Evolutionary conservation across 1,140 invertebrate genomes (phyloP), one percentile per base, ranked within the genome.

Genomic region (Drosophila ambigua): DNA sequence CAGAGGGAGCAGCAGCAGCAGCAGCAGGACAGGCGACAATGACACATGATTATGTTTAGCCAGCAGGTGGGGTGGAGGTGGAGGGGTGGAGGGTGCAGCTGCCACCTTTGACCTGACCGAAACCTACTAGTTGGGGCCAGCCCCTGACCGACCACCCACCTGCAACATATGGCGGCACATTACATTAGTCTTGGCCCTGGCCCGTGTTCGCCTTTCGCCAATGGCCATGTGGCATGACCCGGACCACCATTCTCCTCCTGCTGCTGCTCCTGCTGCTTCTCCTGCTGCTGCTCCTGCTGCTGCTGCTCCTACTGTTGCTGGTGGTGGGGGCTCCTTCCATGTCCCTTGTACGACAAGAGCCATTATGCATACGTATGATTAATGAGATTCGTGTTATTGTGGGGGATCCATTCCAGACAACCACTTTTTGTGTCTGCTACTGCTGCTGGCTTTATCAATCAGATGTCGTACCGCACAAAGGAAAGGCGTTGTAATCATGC

Each of bases 301-400:
- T 65, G 16, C 35, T 52, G 9, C 16, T 55, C 7, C 9, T 57
- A 13, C 11, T 39, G 13, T 6, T 57, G 8, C 11, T 39, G 13
- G 23, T 24, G 4, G 26, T 6, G 26, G 26, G 26, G 13, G 26
- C 60, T 59, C 46, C 41, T 45, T 24, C 35, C 31, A 20, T 67
- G 62, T 51, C 63, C 31, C 63, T 69, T 75, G 63, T 84, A 69
- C 41, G 74, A 85, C 82, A 85, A 74, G 78, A 71, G 46, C 82
- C 83, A 85, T 85, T 84, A 84, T 84, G 80, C 80, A 85, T 87
- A 76, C 78, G 68, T 87, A 85, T 85, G 82, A 85, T 85, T 85
- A 85, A 85, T 85, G 82, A 81, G 82, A 75, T 85, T 74, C 82
- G 79, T 87, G 82, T 85, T 85, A 81, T 85, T 87, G 78, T 85